phyloP scores from a whole-genome alignment of 1,140 invertebrate genomes.

The Campoletis sonorensis region DNA sequence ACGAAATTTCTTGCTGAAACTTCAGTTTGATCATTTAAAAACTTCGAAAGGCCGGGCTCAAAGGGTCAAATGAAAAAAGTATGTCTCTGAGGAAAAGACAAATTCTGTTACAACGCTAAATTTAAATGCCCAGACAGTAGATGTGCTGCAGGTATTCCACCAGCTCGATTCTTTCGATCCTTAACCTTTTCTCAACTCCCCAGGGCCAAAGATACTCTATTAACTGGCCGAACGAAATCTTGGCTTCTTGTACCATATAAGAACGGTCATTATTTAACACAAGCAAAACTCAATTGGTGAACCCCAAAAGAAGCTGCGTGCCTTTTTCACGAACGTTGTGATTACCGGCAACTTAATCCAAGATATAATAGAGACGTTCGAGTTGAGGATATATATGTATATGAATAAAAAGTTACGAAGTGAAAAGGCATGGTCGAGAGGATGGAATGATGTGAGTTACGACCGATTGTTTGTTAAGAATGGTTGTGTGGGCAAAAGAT shows the following conservation, averaged over 20 bases:
- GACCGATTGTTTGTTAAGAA: not conserved
- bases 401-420: constrained; percentile 15
- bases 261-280: constrained; percentile 48
- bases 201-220: constrained; percentile 30
- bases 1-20: no score
- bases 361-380: constrained; percentile 64
- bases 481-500: not conserved
- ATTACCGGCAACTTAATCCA: constrained; percentile 61
- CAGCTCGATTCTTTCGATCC: constrained; percentile 13
- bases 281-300: constrained; percentile 49
- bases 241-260: not conserved
- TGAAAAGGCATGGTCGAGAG: constrained; percentile 7
- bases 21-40: no score
- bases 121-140: not conserved
- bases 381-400: constrained; percentile 18
- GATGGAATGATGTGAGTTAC: not conserved
- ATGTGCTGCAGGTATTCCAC: constrained; percentile 2
- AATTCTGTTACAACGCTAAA: not conserved
- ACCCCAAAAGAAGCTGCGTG: not conserved
- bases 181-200: constrained; percentile 10
- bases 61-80: not conserved
- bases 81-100: no score
- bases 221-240: constrained; percentile 13
- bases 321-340: constrained; percentile 53
- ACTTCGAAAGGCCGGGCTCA: no score